Evolutionary conservation across 1,140 invertebrate species (phyloP), one percentile per base, ranked within the genome.

Genomic region (Chrysomallon squamiferum): DNA sequence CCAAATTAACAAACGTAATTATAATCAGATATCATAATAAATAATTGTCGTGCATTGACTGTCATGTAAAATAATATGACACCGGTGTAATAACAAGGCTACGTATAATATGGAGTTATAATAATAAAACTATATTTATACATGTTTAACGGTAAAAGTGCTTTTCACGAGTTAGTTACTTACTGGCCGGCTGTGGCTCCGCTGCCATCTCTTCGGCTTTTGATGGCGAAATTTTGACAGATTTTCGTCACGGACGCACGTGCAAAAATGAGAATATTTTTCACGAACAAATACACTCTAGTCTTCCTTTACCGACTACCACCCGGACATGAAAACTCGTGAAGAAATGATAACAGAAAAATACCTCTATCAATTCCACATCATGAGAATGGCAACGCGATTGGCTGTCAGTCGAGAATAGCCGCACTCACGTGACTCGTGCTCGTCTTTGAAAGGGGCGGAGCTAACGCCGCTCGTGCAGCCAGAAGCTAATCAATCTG

Each of bases 201-300:
- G 87, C 81, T 84, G 87, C 70, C 86, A 85, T 76, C 80, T 83
- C 88, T 67, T 88, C 87, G 57, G 86, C 82, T 75, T 88, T 89
- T 66, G 88, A 86, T 43, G 88, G 87, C 66, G 88, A 88, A 76
- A 89, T 89, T 84, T 89, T 89, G 81, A 88, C 82, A 67, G 84
- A 52, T 74, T 72, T 64, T 43, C 2, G n/a, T 30, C 33, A 57
- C 25, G 7, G 20, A 57, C 9, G 15, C 25, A 25, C 29, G 54
- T 57, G 29, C 7, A 38, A 38, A n/a, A n/a, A n/a, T n/a, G n/a
- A n/a, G n/a, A n/a, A 38, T 38, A 7, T 38, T 38, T 38, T 38
- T 38, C 15, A 38, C 35, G 35, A 38, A 38, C 35, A 38, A 5
- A 38, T 15, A 38, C 35, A 38, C 35, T 38, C 35, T 38, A 7